Conservation (phyloP, 2,888 invertebrate species). For the Dynastes maya region DNA sequence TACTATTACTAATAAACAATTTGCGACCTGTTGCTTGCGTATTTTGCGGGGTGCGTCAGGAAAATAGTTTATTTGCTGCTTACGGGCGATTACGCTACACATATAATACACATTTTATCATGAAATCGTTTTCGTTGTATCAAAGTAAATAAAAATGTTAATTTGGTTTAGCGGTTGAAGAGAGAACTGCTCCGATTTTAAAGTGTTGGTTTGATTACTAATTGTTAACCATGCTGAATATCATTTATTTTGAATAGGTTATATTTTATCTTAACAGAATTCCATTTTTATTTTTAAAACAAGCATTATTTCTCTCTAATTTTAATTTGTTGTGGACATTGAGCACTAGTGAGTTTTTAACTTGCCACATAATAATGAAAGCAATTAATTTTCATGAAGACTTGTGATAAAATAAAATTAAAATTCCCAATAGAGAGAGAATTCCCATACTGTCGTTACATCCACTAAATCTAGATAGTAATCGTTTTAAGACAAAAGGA, state of each 20-base stretch:
- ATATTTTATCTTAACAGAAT: no score
- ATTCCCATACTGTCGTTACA: no score
- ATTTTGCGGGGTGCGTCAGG: conserved; percentile 14
- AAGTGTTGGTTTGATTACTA: conserved; percentile 1
- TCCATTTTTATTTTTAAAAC: no score
- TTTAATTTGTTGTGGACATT: no score
- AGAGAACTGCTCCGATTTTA: conserved; percentile 10
- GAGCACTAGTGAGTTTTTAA: no score
- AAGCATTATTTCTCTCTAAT: no score
- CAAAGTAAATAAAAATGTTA: background rate
- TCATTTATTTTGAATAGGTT: background rate
- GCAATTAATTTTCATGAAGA: no score
- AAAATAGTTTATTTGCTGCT: conserved; percentile 9
- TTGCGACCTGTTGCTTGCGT: conserved; percentile 44
- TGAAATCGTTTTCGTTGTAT: background rate
- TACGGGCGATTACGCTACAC: background rate
- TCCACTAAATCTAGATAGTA: no score
- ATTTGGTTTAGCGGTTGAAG: background rate
- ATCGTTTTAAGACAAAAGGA: no score
- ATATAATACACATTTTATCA: background rate
- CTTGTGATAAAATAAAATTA: no score
- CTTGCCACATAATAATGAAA: no score
- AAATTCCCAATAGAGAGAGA: no score
- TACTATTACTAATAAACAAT: conserved; percentile 46
- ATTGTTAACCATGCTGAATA: background rate